Percentiles rank a stretch among this genome's conserved stretches.
Evolutionary conservation across 2,113 vertebrate genomes (phyloP).

Genomic region (Poecilia latipinna): DNA sequence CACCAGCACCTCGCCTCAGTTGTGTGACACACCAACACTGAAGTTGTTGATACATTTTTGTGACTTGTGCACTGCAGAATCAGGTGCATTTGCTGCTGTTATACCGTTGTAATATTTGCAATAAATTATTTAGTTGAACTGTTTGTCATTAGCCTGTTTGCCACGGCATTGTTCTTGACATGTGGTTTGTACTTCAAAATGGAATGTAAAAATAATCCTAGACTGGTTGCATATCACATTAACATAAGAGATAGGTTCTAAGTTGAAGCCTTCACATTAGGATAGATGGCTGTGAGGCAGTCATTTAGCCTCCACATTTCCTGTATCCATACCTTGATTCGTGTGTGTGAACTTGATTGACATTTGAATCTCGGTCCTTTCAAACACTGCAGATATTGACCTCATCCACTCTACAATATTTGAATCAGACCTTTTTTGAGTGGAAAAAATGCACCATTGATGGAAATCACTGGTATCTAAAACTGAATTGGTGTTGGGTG

Average conservation of each 20-base stretch:
- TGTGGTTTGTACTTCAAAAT: no score
- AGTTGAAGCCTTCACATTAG: no score
- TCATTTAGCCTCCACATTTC: constrained; percentile 10
- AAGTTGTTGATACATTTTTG: no score
- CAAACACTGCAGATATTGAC: constrained; percentile 65
- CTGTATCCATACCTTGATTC: constrained; percentile 26
- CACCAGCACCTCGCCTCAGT: no score
- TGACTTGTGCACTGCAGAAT: no score
- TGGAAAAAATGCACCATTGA: constrained; percentile 49
- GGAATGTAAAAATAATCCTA: no score
- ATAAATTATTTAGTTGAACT: not conserved
- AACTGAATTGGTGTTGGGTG: constrained; percentile 55
- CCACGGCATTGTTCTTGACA: not conserved
- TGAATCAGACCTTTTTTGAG: constrained; percentile 36
- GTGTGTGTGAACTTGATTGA: constrained; percentile 39
- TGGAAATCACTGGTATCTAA: constrained; percentile 57
- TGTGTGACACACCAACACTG: no score
- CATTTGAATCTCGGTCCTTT: constrained; percentile 26
- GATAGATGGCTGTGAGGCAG: not conserved
- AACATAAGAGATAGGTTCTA: no score
- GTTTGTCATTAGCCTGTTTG: not conserved
- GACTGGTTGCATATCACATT: no score
- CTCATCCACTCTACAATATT: constrained; percentile 58
- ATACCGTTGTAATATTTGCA: not conserved
- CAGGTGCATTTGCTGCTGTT: no score